Evolutionary conservation across 2,888 invertebrate species (phyloP).

Genomic region (Dorcus hopei): DNA sequence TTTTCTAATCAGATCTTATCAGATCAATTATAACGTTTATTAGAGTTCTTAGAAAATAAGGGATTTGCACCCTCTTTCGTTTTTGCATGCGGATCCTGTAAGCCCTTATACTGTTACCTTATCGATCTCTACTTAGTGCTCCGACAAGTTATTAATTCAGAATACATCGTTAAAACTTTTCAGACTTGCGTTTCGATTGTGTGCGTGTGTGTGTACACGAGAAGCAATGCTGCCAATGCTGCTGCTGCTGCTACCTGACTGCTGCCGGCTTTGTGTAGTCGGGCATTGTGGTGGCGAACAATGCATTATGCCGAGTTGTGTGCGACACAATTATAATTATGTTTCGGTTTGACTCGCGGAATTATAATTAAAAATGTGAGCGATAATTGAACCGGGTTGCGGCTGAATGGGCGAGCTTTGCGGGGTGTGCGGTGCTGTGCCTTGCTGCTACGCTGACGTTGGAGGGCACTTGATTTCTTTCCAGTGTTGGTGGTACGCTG

Average conservation of each 20-base stretch:
- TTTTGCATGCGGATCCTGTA: no score
- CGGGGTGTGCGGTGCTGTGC: background rate
- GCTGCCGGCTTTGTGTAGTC: constrained; percentile 40
- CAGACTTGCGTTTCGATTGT: constrained; percentile 48
- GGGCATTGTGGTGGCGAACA: constrained; percentile 44
- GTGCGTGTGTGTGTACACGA: constrained; percentile 24
- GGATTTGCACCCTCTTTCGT: no score
- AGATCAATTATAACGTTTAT: no score
- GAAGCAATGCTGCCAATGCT: constrained; percentile 34
- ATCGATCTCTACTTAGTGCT: constrained; percentile 45
- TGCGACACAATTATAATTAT: constrained; percentile 50
- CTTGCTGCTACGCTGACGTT: background rate
- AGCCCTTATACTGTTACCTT: constrained; percentile 10
- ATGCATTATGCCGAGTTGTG: constrained; percentile 47
- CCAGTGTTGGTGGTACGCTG: no score
- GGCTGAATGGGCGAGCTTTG: background rate
- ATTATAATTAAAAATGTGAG: constrained; percentile 47
- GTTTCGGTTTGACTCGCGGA: constrained; percentile 44
- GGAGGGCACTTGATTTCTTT: no score
- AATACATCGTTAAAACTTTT: constrained; percentile 53
- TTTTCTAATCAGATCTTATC: no score
- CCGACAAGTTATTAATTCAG: constrained; percentile 50
- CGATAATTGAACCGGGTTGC: constrained; percentile 23
- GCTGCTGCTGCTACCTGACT: constrained; percentile 39
- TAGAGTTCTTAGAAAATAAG: no score